Percentiles rank a stretch among this genome's conserved stretches.
phyloP scores from a whole-genome alignment of 2,113 vertebrate species.

The Symphodus melops region DNA sequence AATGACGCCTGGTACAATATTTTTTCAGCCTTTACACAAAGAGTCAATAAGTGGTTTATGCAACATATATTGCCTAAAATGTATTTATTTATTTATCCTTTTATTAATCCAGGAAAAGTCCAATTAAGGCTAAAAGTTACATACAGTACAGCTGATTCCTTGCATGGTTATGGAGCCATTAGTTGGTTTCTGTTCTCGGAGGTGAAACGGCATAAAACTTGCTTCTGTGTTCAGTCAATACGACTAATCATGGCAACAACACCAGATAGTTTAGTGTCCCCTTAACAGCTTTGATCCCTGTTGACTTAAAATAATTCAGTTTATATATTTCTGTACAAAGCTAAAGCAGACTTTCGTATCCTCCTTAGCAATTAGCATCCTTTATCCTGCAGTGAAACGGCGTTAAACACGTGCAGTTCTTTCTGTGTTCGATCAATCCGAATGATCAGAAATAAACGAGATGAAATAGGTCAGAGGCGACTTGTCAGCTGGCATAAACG shows the following conservation, averaged over 20 bases:
- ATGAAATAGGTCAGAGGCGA: slow-evolving; percentile 15
- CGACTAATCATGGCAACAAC: neutral
- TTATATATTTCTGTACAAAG: no score
- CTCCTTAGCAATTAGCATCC: no score
- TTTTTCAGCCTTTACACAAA: slow-evolving; percentile 28
- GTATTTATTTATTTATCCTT: no score
- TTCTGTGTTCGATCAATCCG: neutral
- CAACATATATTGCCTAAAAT: neutral
- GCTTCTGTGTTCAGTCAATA: neutral
- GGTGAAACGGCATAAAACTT: neutral
- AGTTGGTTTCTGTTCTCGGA: neutral
- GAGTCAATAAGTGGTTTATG: neutral
- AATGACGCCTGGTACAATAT: slow-evolving; percentile 42
- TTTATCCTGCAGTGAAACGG: no score
- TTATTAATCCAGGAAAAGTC: no score
- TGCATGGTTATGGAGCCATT: neutral
- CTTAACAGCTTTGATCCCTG: no score
- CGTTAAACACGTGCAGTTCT: no score
- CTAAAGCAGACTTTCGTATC: no score
- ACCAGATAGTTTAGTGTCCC: neutral
- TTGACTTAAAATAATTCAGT: no score
- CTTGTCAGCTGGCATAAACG: slow-evolving; percentile 32
- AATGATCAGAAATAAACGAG: neutral
- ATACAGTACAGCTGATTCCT: no score
- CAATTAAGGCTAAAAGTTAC: no score